Conservation (phyloP, 2,113 vertebrate species). For the Chamaetylas fuelleborni region DNA sequence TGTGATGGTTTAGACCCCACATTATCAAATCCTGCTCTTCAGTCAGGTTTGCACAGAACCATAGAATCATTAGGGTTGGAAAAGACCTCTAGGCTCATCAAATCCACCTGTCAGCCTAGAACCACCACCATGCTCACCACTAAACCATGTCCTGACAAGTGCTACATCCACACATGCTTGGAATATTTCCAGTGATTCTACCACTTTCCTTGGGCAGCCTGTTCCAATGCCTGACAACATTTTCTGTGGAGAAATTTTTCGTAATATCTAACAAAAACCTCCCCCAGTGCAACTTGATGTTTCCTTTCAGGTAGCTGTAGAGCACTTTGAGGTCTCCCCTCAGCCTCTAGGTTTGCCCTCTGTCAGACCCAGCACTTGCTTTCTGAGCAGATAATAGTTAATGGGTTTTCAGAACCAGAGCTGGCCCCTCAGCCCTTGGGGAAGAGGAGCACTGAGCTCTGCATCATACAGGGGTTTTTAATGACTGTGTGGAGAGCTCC, state of each 20-base stretch:
- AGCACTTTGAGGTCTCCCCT: not conserved
- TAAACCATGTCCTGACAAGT: not conserved
- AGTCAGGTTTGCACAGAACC: not conserved
- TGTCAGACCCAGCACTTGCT: not conserved
- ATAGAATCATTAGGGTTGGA: not conserved
- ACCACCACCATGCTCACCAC: not conserved
- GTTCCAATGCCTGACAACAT: not conserved
- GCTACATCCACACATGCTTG: not conserved
- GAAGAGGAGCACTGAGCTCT: not conserved
- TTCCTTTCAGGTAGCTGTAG: not conserved
- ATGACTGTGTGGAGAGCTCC: not conserved
- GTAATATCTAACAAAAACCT: not conserved
- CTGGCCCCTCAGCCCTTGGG: not conserved
- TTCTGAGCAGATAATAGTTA: not conserved
- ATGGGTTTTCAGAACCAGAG: not conserved
- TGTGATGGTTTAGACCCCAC: accelerated
- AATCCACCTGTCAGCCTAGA: not conserved
- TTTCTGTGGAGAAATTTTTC: not conserved
- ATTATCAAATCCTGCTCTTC: not conserved
- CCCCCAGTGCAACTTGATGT: not conserved
- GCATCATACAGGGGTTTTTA: not conserved
- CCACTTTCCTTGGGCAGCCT: not conserved
- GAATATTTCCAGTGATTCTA: not conserved
- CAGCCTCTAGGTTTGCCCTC: not conserved
- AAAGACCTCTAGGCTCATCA: not conserved